Base-by-base conservation (phyloP, 2,888 invertebrate genomes). In the Athripsodes cinereus region DNA sequence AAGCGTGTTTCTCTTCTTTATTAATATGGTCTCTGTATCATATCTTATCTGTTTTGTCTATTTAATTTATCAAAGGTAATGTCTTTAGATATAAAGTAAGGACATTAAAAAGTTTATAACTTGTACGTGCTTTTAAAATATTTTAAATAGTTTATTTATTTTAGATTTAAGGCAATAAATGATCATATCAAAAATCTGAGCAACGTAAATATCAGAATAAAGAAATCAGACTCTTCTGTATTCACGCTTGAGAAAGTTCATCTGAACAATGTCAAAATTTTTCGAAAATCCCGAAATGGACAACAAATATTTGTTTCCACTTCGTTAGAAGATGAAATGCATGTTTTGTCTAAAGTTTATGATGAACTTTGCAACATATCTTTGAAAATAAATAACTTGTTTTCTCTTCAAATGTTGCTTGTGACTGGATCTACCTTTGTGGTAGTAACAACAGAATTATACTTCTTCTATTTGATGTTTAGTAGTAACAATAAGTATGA, bases 391-490 rank as follows among this genome's bases (percentile, higher is more conserved):
- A 60, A 60, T 26, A 26, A 49, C 0, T 18, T 62, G 10, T 62
- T 49, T 52, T 53, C 60, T 6, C 6, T 62, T 3, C 57, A 55
- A 13, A 55, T 62, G 8, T 44, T 62, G 18, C 11, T 60, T n/a
- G 40, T 21, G 11, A 53, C 54, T 6, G 53, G 58, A 18, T 48
- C 53, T 1, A 16, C 59, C 11, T 62, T 62, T 54, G 58, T 60
- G 2, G 54, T 55, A 2, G 22, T 60, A 22, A 58, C 59, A 3
- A 54, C 50, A 10, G 60, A 61, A 31, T 40, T 62, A 20, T 62
- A 62, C 40, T 59, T 58, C 19, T 55, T 62, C 21, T 62, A 62
- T 50, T 40, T 62, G 51, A 61, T 62, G 59, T 34, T 62, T 16
- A 61, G 61, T 35, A 3, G 22, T 1, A 58, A 61, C 44, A n/a